Evolutionary conservation across 2,113 vertebrate genomes (phyloP), one percentile per base, ranked within the genome.

Genomic region (Tetrax tetrax): DNA sequence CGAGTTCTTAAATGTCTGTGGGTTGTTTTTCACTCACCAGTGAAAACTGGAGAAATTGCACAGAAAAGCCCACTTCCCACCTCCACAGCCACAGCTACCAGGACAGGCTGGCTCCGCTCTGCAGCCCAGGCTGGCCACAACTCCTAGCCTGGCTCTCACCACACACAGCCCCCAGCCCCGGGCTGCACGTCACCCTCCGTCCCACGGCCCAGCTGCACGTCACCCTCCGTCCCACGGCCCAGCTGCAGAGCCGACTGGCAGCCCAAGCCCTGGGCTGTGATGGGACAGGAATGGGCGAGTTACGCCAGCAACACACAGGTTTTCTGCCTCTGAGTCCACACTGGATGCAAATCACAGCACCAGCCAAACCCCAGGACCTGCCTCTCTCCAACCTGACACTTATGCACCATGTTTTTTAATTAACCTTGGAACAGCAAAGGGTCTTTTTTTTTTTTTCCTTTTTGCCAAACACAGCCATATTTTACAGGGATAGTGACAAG

Each of bases 401-500:
- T 37, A 33, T 38, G 86, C 92, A 59, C 76, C 14, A 29, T 93
- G 87, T 71, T 89, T 97, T 98, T 98, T 98, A 98, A 98, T 98
- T 98, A 98, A 98, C 98, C 98, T 98, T 98, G 97, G 95, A 97
- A 94, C 95, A 93, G 97, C 89, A 92, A 95, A 97, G 96, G 96
- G 96, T 89, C 96, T 93, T 92, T 72, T 80, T 51, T 93, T 92
- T 72, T 80, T 51, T 33, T 5, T 2, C 14, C 12, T 68, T 94
- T 97, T 96, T 96, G 89, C 96, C 97, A 97, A 98, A 97, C 91
- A 86, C 87, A 89, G 83, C 87, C 90, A 92, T 98, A 98, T 98
- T 98, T 98, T 98, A 98, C 93, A 89, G 89, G 96, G 96, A 96
- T 90, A 80, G 95, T 98, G 98, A 98, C 98, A 98, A 98, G 97